Evolutionary conservation across 2,797 vertebrate genomes (phyloP), one percentile per base, ranked within the genome.

Genomic region (Esox masquinongy): DNA sequence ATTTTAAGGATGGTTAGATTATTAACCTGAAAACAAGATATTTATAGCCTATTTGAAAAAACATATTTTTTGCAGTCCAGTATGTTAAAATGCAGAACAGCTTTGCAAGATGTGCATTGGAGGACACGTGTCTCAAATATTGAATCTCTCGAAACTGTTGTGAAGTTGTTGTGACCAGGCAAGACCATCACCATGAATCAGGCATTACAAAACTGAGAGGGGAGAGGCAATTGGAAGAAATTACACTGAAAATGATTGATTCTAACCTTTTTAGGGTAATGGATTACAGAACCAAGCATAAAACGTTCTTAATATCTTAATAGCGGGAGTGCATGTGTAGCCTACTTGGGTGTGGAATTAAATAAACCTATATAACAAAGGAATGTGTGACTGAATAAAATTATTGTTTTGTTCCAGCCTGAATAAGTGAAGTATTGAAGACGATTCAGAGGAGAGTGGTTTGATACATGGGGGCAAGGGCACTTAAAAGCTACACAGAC

Each of bases 341-440:
- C 80, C 71, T 77, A 80, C 88, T 90, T 87, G 69, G 19, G 49
- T 31, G 49, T 24, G 26, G 49, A 88, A 89, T 87, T 82, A 88
- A 92, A 90, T 89, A 85, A 91, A 85, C 79, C 87, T 84, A 85
- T 92, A 92, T 91, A 88, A 76, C 87, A 80, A 56, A 91, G 81
- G 89, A 90, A 91, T 93, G 91, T 91, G 94, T 94, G 92, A 93
- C 91, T 93, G 92, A 93, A 91, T 93, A 90, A 93, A 92, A 94
- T 93, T 92, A 92, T 87, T 90, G 86, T 91, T 93, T 91, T 93
- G 91, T 92, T 91, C 84, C 84, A 83, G 88, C 87, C 87, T 92
- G 89, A 82, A 83, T 91, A 83, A 89, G 92, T 89, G 77, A 74
- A 67, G 87, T 93, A 94, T 94, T 91, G 92, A 94, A 39, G 85